These are phyloP conservation scores for Elmis aenea DNA, from an alignment of 2,888 invertebrate genomes.

Conservation along the genomic window DNA sequence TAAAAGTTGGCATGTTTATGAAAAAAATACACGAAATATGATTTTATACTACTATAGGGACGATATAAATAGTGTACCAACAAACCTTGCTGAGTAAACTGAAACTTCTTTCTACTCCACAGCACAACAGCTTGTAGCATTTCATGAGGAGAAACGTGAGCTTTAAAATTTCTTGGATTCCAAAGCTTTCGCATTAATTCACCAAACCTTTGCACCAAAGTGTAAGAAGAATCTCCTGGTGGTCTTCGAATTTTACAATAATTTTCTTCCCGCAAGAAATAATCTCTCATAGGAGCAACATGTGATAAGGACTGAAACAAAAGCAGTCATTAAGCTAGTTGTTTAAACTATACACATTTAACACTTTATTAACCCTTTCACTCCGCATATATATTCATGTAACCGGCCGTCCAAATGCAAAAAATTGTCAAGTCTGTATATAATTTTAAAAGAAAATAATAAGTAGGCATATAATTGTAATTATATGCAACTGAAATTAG, in stretches of 20 bases:
- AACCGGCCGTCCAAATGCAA: too few relatives aligned
- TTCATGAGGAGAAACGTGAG: slow-evolving; percentile 99
- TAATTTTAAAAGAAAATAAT: too few relatives aligned
- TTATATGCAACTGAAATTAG: too few relatives aligned
- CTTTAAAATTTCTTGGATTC: slow-evolving; percentile 98
- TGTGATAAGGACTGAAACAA: slow-evolving; percentile 83
- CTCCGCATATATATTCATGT: too few relatives aligned
- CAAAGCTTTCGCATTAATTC: slow-evolving; percentile 95
- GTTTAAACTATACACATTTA: too few relatives aligned
- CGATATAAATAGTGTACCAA: too few relatives aligned
- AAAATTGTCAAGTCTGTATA: slow-evolving; percentile 1
- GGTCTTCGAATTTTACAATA: slow-evolving; percentile 85
- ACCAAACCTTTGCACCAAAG: slow-evolving; percentile 89
- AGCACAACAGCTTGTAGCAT: slow-evolving; percentile 98
- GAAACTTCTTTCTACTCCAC: slow-evolving; percentile 95
- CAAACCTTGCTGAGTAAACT: slow-evolving; percentile 94
- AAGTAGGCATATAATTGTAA: too few relatives aligned
- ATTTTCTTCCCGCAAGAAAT: slow-evolving; percentile 90
- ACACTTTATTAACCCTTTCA: too few relatives aligned
- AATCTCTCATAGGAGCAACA: slow-evolving; percentile 90
- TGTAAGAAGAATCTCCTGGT: slow-evolving; percentile 90
- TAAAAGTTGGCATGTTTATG: too few relatives aligned
- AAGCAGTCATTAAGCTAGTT: too few relatives aligned
- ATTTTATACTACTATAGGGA: too few relatives aligned
- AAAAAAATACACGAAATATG: not conserved